These are phyloP conservation scores for Mugil cephalus DNA, from an alignment of 2,113 vertebrate genomes.

Conservation along the genomic window DNA sequence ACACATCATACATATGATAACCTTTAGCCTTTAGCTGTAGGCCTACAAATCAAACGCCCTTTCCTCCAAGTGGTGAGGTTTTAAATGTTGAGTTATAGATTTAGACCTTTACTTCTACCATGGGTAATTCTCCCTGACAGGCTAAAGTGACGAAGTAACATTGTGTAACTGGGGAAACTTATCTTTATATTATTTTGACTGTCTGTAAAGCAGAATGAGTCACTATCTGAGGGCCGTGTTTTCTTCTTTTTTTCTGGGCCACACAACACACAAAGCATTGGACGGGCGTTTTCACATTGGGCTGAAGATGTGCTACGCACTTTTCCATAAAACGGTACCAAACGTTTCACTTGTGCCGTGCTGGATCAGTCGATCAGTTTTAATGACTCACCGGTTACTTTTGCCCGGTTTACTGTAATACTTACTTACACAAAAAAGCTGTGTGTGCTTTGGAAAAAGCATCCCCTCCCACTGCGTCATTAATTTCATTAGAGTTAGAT, in stretches of 20 bases:
- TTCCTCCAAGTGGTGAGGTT: conserved; percentile 59
- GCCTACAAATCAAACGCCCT: conserved; percentile 55
- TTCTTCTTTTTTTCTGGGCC: conserved; percentile 55
- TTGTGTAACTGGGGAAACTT: conserved; percentile 67
- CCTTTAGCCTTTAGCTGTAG: conserved; percentile 59
- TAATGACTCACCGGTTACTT: neutral
- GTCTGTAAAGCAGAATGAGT: conserved; percentile 79
- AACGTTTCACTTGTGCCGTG: neutral
- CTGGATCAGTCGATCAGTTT: no score
- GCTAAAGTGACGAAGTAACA: conserved; percentile 80
- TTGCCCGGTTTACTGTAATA: no score
- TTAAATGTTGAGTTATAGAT: conserved; percentile 77
- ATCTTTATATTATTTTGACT: conserved; percentile 83
- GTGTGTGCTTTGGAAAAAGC: no score
- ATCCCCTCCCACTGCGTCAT: no score
- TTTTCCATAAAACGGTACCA: conserved; percentile 3
- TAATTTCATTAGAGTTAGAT: no score
- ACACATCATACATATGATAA: conserved; percentile 67
- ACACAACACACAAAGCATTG: conserved; percentile 55
- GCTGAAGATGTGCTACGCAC: conserved; percentile 17
- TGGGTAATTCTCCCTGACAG: conserved; percentile 80
- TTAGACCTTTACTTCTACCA: conserved; percentile 69
- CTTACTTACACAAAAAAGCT: no score
- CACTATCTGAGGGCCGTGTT: conserved; percentile 76
- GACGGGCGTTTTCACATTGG: conserved; percentile 48